These are phyloP conservation scores for Salvelinus sp. DNA, from an alignment of 2,113 vertebrate genomes.

Conservation along the genomic window DNA sequence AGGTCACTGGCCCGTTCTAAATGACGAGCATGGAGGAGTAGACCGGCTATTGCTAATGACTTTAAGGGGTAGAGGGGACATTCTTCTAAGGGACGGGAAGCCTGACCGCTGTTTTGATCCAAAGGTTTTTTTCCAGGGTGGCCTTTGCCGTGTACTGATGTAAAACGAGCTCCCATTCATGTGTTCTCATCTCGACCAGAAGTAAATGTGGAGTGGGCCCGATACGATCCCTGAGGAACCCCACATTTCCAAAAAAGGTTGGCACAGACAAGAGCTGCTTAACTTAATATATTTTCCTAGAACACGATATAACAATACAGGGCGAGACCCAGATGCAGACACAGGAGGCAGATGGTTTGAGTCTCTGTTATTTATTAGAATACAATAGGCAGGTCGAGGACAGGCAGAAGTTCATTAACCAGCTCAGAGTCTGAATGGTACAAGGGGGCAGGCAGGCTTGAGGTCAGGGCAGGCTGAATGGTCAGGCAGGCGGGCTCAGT, in stretches of 20 bases:
- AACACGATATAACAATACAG: neutral
- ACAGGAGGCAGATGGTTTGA: no score
- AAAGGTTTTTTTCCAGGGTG: neutral
- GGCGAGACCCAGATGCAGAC: no score
- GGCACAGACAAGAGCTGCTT: neutral
- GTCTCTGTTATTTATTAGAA: no score
- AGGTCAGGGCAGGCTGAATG: no score
- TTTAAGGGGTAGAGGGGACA: slow-evolving; percentile 6
- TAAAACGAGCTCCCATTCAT: neutral
- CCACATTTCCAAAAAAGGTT: neutral
- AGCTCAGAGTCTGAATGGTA: no score
- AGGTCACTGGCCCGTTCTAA: slow-evolving; percentile 34
- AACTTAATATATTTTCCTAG: neutral
- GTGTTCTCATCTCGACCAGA: neutral
- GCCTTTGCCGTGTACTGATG: slow-evolving; percentile 39
- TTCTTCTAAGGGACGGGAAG: slow-evolving; percentile 27
- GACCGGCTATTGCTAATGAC: slow-evolving; percentile 35
- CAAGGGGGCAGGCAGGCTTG: no score
- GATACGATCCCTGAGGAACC: neutral
- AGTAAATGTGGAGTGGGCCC: slow-evolving; percentile 9
- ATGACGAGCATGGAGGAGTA: neutral
- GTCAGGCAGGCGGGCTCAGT: no score
- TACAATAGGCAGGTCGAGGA: no score
- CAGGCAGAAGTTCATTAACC: no score
- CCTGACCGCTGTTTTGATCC: neutral